Conservation (phyloP, 2,888 invertebrate species). For the Copidosoma aretas region DNA sequence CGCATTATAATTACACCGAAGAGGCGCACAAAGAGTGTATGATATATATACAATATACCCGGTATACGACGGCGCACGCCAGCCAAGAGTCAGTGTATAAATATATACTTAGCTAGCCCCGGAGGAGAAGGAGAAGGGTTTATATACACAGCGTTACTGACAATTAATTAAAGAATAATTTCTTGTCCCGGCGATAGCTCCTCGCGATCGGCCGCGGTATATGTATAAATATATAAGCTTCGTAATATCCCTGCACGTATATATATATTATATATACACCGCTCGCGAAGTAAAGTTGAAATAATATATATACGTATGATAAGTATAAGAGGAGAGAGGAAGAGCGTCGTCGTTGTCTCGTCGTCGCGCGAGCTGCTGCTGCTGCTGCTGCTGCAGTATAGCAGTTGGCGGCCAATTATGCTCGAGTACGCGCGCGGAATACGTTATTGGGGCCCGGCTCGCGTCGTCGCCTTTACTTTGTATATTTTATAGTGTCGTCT, state of each 20-base stretch:
- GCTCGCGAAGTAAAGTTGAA: constrained; percentile 18
- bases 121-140: constrained; percentile 15
- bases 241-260: too few species aligned
- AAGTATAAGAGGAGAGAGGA: constrained; percentile 2
- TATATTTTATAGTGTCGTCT: background rate
- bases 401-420: constrained; percentile 62
- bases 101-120: too few species aligned
- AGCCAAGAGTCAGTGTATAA: too few species aligned
- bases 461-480: background rate
- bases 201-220: background rate
- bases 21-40: too few species aligned
- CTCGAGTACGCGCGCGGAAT: constrained; percentile 59
- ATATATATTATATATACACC: background rate
- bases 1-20: too few species aligned
- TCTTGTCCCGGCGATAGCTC: constrained; percentile 59
- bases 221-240: background rate
- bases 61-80: too few species aligned
- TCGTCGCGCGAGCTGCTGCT: too few species aligned
- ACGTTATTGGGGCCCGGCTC: constrained; percentile 51
- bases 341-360: constrained; percentile 51
- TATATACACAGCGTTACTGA: constrained; percentile 46
- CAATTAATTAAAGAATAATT: constrained; percentile 64
- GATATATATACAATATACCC: too few species aligned
- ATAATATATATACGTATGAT: constrained; percentile 14
- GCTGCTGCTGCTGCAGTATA: too few species aligned